A percentile compares a stretch with the other conserved stretches of the same genome.
These are phyloP conservation scores for Exephanes ischioxanthus DNA, from an alignment of 2,888 invertebrate genomes.

Conservation along the genomic window DNA sequence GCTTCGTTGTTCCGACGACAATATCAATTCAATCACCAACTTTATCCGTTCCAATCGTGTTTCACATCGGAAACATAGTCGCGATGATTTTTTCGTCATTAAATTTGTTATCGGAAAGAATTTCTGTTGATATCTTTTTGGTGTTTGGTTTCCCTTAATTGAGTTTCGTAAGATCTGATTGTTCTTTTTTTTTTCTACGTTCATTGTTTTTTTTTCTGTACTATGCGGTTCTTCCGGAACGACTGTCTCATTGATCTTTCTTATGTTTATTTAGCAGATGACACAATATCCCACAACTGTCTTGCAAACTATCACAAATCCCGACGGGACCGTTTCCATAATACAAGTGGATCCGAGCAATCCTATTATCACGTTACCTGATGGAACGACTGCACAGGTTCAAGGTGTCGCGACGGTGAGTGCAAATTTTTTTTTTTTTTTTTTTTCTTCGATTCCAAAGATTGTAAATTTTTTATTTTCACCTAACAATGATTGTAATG, in stretches of 20 bases:
- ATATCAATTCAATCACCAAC: slow-evolving; percentile 40
- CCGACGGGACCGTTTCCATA: slow-evolving; percentile 97
- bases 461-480: background rate
- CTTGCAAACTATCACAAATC: slow-evolving; percentile 97
- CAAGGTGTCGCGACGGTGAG: slow-evolving; percentile 90
- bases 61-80: slow-evolving; percentile 24
- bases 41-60: slow-evolving; percentile 51
- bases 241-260: slow-evolving; percentile 43
- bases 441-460: background rate
- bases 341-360: slow-evolving; percentile 98
- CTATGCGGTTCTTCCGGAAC: slow-evolving; percentile 40
- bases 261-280: slow-evolving; percentile 82
- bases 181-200: slow-evolving; percentile 42
- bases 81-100: slow-evolving; percentile 30
- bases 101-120: slow-evolving; percentile 44
- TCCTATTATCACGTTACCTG: slow-evolving; percentile 97
- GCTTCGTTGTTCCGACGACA: slow-evolving; percentile 27
- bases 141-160: slow-evolving; percentile 84
- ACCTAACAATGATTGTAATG: background rate
- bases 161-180: slow-evolving; percentile 78
- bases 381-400: slow-evolving; percentile 98
- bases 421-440: slow-evolving; percentile 47
- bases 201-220: slow-evolving; percentile 51
- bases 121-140: slow-evolving; percentile 71
- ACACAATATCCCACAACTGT: slow-evolving; percentile 94